Evolutionary conservation across 2,888 invertebrate genomes (phyloP).

Genomic region (Lasiommata megera): DNA sequence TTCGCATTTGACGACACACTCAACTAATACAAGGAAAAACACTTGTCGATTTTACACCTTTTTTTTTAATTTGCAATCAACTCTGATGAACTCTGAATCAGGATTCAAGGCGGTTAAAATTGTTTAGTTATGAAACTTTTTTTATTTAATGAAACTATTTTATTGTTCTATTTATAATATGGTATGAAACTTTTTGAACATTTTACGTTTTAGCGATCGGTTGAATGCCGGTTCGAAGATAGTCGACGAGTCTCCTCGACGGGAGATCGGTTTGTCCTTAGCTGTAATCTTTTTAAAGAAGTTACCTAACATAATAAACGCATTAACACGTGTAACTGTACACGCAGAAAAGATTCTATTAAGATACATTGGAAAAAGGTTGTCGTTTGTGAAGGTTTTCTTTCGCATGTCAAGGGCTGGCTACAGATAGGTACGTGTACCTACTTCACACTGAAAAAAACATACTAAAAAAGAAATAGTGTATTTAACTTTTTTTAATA

Average conservation of each 20-base stretch:
- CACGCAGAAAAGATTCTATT: constrained; percentile 30
- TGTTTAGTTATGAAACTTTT: too few relatives aligned
- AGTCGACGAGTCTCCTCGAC: constrained; percentile 19
- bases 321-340: constrained; percentile 27
- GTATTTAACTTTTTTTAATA: too few relatives aligned
- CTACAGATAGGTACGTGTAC: not conserved
- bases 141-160: too few relatives aligned
- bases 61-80: too few relatives aligned
- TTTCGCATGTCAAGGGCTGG: constrained; percentile 9
- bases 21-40: too few relatives aligned
- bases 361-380: constrained; percentile 11
- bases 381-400: constrained; percentile 18
- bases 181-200: too few relatives aligned
- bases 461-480: too few relatives aligned
- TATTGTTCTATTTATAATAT: too few relatives aligned
- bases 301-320: constrained; percentile 33
- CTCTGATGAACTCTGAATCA: too few relatives aligned
- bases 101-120: too few relatives aligned
- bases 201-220: not conserved
- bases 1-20: too few relatives aligned
- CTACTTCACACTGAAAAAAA: not conserved
- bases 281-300: constrained; percentile 33
- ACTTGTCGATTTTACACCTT: too few relatives aligned
- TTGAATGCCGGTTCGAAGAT: constrained; percentile 10
- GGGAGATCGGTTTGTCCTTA: constrained; percentile 25